Base-by-base conservation (phyloP, 2,113 vertebrate genomes). In the Penelope pileata region DNA sequence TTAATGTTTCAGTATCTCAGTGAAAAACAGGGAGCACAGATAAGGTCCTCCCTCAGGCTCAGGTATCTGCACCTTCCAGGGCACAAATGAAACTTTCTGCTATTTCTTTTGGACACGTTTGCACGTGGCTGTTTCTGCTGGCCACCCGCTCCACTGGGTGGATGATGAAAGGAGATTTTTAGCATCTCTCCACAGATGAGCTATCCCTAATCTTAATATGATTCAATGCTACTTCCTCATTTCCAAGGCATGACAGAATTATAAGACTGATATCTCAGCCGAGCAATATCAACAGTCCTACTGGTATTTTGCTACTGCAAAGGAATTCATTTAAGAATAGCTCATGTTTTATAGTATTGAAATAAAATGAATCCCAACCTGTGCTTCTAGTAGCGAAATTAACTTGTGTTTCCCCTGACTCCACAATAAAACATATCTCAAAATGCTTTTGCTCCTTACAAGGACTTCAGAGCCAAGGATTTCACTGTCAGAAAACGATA, bases 191-290 rank as follows among this genome's bases (percentile, higher is more conserved):
- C 26, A 30, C 9, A 45, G 16, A 14, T 16, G 6, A 43, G 7
- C 3, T 36, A 32, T 62, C 51, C 26, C 32, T 64, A 30, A 67
- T 15, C 24, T 32, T 22, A 8, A 12, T 2, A 9, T 0, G 0
- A 40, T 13, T 58, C 36, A 24, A 78, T 27, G 27, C 30, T 60
- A 32, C 21, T 66, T 19, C 24, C 16, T 40, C 36, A 27, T 7
- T 45, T 72, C 58, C 27, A 62, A 50, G 16, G 18, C 18, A 70
- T 11, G 50, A 59, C 4, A 30, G 27, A 77, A 53, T 24, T 13
- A 70, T 8, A 56, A 91, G 13, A 36, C 13, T 19, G 17, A 16
- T 13, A n/a, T 40, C 54, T 27, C 22, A 60, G n/a, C 12, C 66
- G 17, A 4, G 5, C 21, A 29, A n/a, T 69, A 26, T 45, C 63